These are phyloP conservation scores for Hyperoodon ampullatus DNA, from an alignment of 2,113 vertebrate genomes.

Conservation along the genomic window DNA sequence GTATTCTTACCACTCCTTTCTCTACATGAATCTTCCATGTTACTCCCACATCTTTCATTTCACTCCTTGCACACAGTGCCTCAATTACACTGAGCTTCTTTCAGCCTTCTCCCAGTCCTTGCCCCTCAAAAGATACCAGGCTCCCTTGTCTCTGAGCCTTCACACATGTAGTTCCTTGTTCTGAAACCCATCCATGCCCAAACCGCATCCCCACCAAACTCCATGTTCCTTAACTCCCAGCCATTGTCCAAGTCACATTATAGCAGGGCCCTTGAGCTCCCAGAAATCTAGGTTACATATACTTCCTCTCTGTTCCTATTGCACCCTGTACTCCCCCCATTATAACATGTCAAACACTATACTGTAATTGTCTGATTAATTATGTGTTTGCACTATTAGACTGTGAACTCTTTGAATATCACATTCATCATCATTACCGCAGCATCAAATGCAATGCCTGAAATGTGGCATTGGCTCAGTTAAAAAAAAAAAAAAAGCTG, in stretches of 20 bases:
- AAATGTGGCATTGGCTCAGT: background rate
- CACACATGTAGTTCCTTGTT: background rate
- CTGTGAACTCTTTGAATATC: background rate
- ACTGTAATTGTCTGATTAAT: background rate
- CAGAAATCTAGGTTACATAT: background rate
- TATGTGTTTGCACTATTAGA: background rate
- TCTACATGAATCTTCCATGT: background rate
- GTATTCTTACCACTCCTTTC: background rate
- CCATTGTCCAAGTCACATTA: background rate
- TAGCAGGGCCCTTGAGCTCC: background rate
- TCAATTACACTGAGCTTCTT: background rate
- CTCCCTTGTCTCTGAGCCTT: background rate
- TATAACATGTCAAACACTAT: background rate
- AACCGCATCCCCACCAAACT: background rate
- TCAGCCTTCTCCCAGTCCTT: background rate
- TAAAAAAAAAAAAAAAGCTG: background rate
- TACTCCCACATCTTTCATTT: background rate
- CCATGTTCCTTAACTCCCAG: background rate
- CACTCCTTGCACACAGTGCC: background rate
- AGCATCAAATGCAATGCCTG: background rate
- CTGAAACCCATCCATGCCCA: background rate
- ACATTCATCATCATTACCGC: background rate
- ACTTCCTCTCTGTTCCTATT: background rate
- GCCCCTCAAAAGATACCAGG: background rate
- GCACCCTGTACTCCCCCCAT: background rate